Evolutionary conservation across 2,113 vertebrate genomes (phyloP), one percentile per base, ranked within the genome.

Genomic region (Perca flavescens): DNA sequence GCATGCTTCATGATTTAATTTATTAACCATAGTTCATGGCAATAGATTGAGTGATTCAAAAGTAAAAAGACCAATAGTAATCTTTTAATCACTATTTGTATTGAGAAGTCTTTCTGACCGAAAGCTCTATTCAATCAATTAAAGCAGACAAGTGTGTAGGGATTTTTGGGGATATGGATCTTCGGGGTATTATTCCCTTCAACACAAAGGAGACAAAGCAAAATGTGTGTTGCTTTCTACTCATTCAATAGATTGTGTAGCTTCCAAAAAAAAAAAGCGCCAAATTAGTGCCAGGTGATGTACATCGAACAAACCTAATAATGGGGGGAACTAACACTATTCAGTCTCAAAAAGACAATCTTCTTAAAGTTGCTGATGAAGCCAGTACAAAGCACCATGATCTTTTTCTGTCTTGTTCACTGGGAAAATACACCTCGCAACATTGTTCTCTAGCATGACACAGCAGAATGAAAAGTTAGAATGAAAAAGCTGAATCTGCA

Each of bases 401-500:
- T 74, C 13, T 61, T 76, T 68, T 52, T 52, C 49, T 49, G 66
- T 53, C 46, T 31, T 0, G 11, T 58, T 83, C 63, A 13, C 0
- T 17, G 50, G 80, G 61, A 65, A 69, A 79, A 17, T 12, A 7
- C 13, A 3, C 50, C 40, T 9, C 6, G n/a, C n/a, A 70, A 85
- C 52, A 40, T 75, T 16, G 57, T 68, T 62, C 72, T 67, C 19
- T 34, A 87, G 68, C 86, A 70, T 93, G 88, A 93, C 89, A 74
- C 77, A 86, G 86, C 92, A 86, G 28, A 58, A 31, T 28, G 64
- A 25, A 21, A 73, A 73, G 22, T 58, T 28, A 34, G 54, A 76
- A 56, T 50, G 73, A 1, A 8, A 74, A 76, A 61, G 77, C 85
- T 82, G 84, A 90, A 74, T 84, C 36, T 68, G 90, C 85, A 85